phyloP scores from a whole-genome alignment of 2,113 vertebrate genomes.

The Prolemur simus region DNA sequence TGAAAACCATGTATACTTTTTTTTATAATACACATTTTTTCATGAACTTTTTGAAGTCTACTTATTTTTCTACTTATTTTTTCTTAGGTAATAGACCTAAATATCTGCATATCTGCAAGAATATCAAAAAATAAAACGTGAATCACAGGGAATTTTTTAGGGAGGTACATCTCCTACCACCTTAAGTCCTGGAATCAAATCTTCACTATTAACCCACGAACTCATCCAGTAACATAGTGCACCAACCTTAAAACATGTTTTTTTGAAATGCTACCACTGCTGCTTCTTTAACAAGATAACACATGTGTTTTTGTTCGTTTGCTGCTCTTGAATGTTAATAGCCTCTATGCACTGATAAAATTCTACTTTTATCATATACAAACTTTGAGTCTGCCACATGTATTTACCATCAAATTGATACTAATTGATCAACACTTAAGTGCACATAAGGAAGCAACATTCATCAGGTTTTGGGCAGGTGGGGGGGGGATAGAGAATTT shows the following conservation, averaged over 20 bases:
- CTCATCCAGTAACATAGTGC: background rate
- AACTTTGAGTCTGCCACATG: background rate
- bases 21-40: too few relatives aligned
- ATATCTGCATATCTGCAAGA: background rate
- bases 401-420: too few relatives aligned
- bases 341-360: background rate
- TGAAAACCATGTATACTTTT: too few relatives aligned
- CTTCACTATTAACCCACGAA: background rate
- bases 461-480: too few relatives aligned
- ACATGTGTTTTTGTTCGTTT: background rate
- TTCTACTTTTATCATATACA: background rate
- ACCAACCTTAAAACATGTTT: background rate
- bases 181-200: background rate
- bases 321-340: background rate
- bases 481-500: too few relatives aligned
- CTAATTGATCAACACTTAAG: too few relatives aligned
- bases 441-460: too few relatives aligned
- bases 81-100: background rate
- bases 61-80: background rate
- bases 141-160: background rate
- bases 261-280: background rate
- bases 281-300: background rate
- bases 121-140: background rate
- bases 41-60: too few relatives aligned
- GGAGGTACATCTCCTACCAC: rapidly evolving